These are phyloP conservation scores for Scrobipalpa atriplicella DNA, from an alignment of 2,888 invertebrate genomes.

Conservation along the genomic window DNA sequence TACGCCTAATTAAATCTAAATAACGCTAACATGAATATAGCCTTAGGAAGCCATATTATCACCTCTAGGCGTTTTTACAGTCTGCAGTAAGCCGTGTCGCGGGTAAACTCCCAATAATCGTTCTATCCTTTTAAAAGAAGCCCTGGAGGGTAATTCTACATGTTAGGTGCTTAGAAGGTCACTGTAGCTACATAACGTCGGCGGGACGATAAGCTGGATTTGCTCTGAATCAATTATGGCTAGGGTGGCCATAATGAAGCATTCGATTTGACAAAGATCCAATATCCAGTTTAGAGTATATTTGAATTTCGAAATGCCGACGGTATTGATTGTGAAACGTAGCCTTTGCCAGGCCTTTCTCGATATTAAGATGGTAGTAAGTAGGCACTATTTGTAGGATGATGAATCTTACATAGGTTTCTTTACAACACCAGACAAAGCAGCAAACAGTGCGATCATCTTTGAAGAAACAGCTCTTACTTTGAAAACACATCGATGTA, in stretches of 20 bases:
- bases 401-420: too few species aligned
- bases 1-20: slow-evolving; percentile 41
- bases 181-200: slow-evolving; percentile 56
- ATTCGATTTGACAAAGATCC: neutral
- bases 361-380: too few species aligned
- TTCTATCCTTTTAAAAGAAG: slow-evolving; percentile 75
- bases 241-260: slow-evolving; percentile 26
- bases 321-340: neutral
- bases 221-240: slow-evolving; percentile 71
- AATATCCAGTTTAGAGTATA: neutral
- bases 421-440: too few species aligned
- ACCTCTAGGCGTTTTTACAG: slow-evolving; percentile 48
- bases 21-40: slow-evolving; percentile 41
- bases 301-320: neutral
- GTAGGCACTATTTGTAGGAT: too few species aligned
- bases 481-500: too few species aligned
- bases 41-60: slow-evolving; percentile 51
- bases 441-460: too few species aligned
- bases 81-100: slow-evolving; percentile 46
- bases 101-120: slow-evolving; percentile 62
- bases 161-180: slow-evolving; percentile 59
- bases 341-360: neutral
- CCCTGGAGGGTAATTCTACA: slow-evolving; percentile 54
- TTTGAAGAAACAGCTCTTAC: too few species aligned
- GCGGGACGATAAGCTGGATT: slow-evolving; percentile 65